These are phyloP conservation scores for Botia almorhae DNA, from an alignment of 2,797 vertebrate genomes.

Conservation along the genomic window DNA sequence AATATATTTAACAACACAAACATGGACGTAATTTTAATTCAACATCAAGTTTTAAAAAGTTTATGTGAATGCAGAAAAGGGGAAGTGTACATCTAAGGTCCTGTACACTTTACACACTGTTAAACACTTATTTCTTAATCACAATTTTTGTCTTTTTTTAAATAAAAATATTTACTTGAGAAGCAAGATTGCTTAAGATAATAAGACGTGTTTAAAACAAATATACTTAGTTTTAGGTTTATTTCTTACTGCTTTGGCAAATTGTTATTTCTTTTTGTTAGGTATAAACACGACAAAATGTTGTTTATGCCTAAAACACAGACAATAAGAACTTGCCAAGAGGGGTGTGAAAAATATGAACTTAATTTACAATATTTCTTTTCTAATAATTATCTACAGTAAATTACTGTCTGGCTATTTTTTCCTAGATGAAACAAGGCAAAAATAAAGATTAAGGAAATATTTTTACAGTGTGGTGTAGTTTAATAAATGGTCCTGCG, in stretches of 20 bases:
- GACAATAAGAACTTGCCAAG: too few relatives aligned
- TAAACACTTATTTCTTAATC: neutral
- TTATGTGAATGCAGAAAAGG: neutral
- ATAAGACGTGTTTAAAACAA: neutral
- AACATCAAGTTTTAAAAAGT: neutral
- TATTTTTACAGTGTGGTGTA: neutral
- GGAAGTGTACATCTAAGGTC: neutral
- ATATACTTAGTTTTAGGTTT: neutral
- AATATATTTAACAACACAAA: neutral
- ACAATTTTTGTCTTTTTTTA: neutral
- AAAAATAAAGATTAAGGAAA: neutral
- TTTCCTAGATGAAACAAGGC: neutral
- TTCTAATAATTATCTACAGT: neutral
- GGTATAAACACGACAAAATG: neutral
- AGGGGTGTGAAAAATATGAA: neutral
- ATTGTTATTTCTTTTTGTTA: conserved; percentile 7
- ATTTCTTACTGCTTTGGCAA: neutral
- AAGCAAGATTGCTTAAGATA: neutral
- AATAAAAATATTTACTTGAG: neutral
- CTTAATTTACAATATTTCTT: neutral
- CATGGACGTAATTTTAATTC: neutral
- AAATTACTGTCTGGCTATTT: neutral
- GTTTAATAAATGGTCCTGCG: neutral
- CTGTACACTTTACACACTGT: neutral
- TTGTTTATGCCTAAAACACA: neutral